Evolutionary conservation across 2,797 vertebrate genomes (phyloP), one percentile per base, ranked within the genome.

Genomic region (Clamator glandarius): DNA sequence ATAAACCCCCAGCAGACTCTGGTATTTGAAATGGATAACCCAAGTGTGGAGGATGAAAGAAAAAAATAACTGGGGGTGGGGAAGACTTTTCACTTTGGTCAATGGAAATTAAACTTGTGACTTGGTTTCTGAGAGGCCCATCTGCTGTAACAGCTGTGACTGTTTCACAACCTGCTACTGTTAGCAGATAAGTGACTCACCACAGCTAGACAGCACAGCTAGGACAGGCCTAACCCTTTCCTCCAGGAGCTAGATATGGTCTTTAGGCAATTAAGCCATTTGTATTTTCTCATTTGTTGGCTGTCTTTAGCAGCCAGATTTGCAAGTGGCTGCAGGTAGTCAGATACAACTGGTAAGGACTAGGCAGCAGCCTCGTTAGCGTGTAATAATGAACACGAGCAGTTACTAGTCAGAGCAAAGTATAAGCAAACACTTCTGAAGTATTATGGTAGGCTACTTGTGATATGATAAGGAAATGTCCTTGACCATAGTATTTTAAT

Each of bases 31-130:
- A 77, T 12, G 36, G n/a, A 68, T 72, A 82, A 64, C 39, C 11
- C 16, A 17, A 4, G 17, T 11, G 8, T 1, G 15, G 31, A 82
- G 15, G 21, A 70, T 44, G 25, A 82, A 79, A 96, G 25, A 54
- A 63, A 72, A 46, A 59, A 46, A 10, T 12, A 61, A 25, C 6
- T 3, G 0, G 39, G 39, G 39, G 39, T 9, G 39, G 12, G 12
- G 12, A 26, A 51, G 21, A 8, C 9, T 84, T 11, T 64, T 94
- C 52, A 64, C 77, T 96, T 68, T 55, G 48, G n/a, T 70, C 84
- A 75, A 91, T 97, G 97, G 97, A 98, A 98, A 97, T 96, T 97
- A 98, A 98, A 97, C 97, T 97, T 74, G 33, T 84, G 70, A 80
- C 69, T 72, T 86, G 96, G 87, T 97, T 96, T 93, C 90, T 91